Evolutionary conservation across 2,113 vertebrate genomes (phyloP), one percentile per base, ranked within the genome.

Genomic region (Symphodus melops): DNA sequence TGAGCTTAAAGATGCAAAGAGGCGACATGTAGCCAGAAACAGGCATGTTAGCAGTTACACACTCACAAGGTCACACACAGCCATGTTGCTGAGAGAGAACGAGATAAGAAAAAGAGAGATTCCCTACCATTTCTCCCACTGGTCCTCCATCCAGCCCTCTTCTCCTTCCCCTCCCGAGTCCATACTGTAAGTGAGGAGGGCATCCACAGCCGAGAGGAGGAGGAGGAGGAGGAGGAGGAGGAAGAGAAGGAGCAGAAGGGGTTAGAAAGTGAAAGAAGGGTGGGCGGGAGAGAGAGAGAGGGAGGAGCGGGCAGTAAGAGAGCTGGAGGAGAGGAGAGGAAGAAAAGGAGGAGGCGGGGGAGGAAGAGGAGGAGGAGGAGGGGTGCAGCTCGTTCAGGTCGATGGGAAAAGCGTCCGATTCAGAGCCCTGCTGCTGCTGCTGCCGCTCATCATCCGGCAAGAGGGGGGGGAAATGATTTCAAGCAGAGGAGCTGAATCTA

Each of bases 111-210:
- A 4, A 64, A 77, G 52, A 51, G 58, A 72, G 17, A 53, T 72
- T 9, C 28, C 96, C 90, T 98, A 99, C 98, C 98, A 99, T 97
- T 94, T 96, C 93, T 99, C 98, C 98, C 98, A 99, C 93, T 96
- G 98, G 85, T 99, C 97, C 93, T 99, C 97, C 95, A 99, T 93
- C 97, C 97, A 99, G 88, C 95, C 96, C 90, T 98, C 96, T 93
- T 93, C 91, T 93, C 95, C 91, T 83, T 94, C 96, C 91, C 96
- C 95, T 89, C 95, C 96, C 0, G 97, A 96, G 79, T 97, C 97
- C 97, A 97, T 99, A 90, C 94, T 94, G 94, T 90, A 91, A 88
- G 91, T 93, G 91, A 95, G 93, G 92, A 94, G 89, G 84, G 92
- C 95, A 96, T 96, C 87, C 92, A 94, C 90, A 85, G 82, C 70